These are phyloP conservation scores for Pheosia gnoma DNA, from an alignment of 2,888 invertebrate species.

Conservation along the genomic window DNA sequence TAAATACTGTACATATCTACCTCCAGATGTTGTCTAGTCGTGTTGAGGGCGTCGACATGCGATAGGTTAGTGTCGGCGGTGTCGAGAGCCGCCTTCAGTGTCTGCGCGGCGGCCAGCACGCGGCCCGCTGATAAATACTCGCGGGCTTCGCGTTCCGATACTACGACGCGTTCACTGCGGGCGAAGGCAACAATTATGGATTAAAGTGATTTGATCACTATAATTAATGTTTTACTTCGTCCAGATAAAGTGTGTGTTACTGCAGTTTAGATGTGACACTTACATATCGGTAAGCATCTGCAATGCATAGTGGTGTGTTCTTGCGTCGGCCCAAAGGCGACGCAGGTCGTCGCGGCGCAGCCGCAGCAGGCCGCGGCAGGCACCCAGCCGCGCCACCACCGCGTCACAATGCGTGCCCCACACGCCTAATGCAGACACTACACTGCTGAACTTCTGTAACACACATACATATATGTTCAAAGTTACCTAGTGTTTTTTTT, in stretches of 20 bases:
- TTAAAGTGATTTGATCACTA: too few species aligned
- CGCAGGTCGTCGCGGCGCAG: constrained; percentile 96
- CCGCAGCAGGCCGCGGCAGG: constrained; percentile 87
- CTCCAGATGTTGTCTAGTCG: constrained; percentile 90
- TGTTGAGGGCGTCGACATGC: constrained; percentile 92
- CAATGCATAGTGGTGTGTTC: constrained; percentile 97
- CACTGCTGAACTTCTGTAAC: constrained; percentile 70
- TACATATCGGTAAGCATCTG: constrained; percentile 95
- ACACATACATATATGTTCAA: background rate
- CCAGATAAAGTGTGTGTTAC: background rate
- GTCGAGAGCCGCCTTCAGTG: constrained; percentile 84
- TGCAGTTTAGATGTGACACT: constrained; percentile 48
- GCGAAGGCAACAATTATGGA: too few species aligned
- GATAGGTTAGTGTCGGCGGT: constrained; percentile 90
- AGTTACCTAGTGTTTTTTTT: too few species aligned
- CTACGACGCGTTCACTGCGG: constrained; percentile 68
- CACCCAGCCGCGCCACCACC: constrained; percentile 67
- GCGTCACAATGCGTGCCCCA: constrained; percentile 76
- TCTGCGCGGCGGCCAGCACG: constrained; percentile 93
- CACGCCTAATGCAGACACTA: constrained; percentile 59
- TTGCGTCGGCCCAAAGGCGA: constrained; percentile 96
- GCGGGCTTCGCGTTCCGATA: constrained; percentile 66
- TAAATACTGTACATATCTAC: constrained; percentile 58
- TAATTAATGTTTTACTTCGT: background rate
- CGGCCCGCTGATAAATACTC: constrained; percentile 83